Conservation (phyloP, 30 jellyfish, hydroid and myxozoan genomes). For the Hydractinia symbiolongicarpus region DNA sequence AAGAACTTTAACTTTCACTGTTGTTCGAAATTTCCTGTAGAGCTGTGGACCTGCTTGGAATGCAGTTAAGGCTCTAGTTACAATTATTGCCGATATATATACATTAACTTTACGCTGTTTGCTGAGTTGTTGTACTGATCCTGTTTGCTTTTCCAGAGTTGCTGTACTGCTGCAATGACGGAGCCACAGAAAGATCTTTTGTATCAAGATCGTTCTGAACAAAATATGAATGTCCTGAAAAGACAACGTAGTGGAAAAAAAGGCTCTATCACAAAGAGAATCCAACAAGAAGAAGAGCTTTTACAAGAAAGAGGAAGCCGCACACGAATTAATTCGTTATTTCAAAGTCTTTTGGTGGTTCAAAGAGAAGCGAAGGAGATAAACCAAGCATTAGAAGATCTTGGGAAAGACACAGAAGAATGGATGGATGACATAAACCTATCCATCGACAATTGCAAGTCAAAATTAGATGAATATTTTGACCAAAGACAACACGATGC, state of each 20-base stretch:
- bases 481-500: background rate
- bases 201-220: background rate
- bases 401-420: background rate
- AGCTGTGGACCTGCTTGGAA: conserved; percentile 3
- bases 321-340: background rate
- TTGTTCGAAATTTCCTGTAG: background rate
- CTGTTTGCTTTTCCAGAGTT: too few species aligned
- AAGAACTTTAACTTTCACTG: background rate
- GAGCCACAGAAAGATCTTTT: background rate
- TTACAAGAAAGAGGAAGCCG: background rate
- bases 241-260: conserved; percentile 3
- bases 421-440: background rate
- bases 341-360: background rate
- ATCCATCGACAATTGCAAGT: background rate
- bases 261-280: conserved; percentile 5
- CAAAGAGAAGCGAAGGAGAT: conserved; percentile 10
- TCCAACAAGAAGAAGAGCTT: background rate
- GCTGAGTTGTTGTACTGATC: too few species aligned
- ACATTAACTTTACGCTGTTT: background rate
- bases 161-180: background rate
- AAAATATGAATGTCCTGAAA: background rate
- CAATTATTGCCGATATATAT: background rate
- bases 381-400: conserved; percentile 15
- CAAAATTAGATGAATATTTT: background rate
- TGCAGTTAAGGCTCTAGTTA: conserved; percentile 15